Percentiles rank a stretch among this genome's conserved stretches.
Conservation (phyloP, 2,797 vertebrate species). For the Tympanoctomys barrerae region DNA sequence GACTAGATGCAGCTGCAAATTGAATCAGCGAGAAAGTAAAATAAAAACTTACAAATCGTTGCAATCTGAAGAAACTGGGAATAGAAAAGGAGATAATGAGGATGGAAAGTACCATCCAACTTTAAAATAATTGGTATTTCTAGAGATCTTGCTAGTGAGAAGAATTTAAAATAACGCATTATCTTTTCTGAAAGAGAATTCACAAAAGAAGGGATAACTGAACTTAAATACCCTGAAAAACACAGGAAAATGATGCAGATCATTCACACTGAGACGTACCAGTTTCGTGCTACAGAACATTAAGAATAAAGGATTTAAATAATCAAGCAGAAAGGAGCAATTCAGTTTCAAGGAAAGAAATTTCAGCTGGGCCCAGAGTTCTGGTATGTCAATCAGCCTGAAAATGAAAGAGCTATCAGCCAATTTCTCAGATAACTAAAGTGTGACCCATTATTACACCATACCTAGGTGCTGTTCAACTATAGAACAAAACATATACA, state of each 20-base stretch:
- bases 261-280: neutral
- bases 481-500: neutral
- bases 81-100: neutral
- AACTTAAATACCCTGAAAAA: neutral
- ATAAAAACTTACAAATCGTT: neutral
- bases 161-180: constrained; percentile 40
- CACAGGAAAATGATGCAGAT: neutral
- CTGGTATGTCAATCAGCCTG: neutral
- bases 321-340: neutral
- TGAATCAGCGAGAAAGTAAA: neutral
- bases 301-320: neutral
- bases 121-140: constrained; percentile 24
- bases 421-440: constrained; percentile 33
- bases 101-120: neutral
- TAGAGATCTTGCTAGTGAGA: neutral
- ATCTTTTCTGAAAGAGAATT: constrained; percentile 30
- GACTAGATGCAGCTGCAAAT: neutral
- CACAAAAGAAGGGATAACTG: constrained; percentile 16
- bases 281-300: constrained; percentile 7
- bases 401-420: neutral
- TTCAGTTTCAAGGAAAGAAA: neutral
- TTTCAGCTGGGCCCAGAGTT: neutral
- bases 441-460: neutral
- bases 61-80: neutral
- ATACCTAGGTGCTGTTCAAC: neutral